Conservation (phyloP, 2,113 vertebrate species). For the Cyphomyrus discorhynchus region DNA sequence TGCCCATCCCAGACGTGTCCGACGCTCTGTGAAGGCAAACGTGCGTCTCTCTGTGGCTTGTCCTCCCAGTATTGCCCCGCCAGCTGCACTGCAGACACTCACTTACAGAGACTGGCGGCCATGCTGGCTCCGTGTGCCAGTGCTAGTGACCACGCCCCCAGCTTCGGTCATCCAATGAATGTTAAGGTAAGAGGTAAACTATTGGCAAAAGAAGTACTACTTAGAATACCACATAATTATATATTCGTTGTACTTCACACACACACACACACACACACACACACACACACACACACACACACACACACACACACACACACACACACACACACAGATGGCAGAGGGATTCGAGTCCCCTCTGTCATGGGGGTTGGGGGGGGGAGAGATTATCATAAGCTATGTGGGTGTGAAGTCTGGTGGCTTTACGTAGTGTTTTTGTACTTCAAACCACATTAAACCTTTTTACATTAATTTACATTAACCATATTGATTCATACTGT, state of each 20-base stretch:
- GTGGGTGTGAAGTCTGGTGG: background rate
- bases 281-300: background rate
- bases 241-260: background rate
- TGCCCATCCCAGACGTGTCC: background rate
- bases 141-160: slow-evolving; percentile 90
- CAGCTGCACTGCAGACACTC: slow-evolving; percentile 85
- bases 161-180: slow-evolving; percentile 87
- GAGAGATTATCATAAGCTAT: background rate
- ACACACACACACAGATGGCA: background rate
- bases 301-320: background rate
- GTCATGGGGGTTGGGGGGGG: too few species aligned
- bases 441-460: background rate
- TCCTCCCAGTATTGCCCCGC: slow-evolving; percentile 82
- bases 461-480: background rate
- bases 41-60: background rate
- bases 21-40: background rate
- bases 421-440: background rate
- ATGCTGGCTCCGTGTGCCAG: slow-evolving; percentile 89
- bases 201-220: background rate
- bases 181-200: slow-evolving; percentile 66
- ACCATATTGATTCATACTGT: background rate
- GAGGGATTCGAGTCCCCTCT: too few species aligned
- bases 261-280: background rate
- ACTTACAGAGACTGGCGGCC: slow-evolving; percentile 84
- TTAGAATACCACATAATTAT: background rate